phyloP scores from a whole-genome alignment of 2,113 vertebrate genomes.

The Channa maculata region DNA sequence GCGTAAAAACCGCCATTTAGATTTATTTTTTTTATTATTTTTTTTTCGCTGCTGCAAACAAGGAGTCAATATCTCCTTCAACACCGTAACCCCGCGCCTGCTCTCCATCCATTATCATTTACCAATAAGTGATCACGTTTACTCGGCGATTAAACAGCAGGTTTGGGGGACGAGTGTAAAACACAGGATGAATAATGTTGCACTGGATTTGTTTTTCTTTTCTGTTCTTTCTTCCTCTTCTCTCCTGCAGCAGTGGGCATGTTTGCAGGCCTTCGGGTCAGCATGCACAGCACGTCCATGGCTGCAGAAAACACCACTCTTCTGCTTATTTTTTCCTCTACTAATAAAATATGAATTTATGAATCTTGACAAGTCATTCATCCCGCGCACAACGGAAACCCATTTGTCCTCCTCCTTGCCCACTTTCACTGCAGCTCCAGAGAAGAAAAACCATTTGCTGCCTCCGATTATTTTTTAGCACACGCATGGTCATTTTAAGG shows the following conservation, averaged over 20 bases:
- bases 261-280: conserved; percentile 15
- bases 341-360: conserved; percentile 61
- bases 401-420: background rate
- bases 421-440: background rate
- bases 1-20: conserved; percentile 36
- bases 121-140: conserved; percentile 63
- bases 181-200: conserved; percentile 40
- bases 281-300: conserved; percentile 34
- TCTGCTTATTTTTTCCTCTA: background rate
- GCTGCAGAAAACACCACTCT: conserved; percentile 23
- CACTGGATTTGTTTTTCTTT: background rate
- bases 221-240: background rate
- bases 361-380: conserved; percentile 40
- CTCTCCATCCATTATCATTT: conserved; percentile 63
- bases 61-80: conserved; percentile 63
- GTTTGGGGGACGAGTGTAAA: conserved; percentile 32
- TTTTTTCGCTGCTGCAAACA: conserved; percentile 31
- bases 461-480: conserved; percentile 23
- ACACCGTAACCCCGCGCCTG: conserved; percentile 22
- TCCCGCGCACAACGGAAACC: background rate
- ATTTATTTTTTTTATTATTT: background rate
- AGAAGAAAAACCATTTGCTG: background rate
- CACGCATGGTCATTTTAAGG: conserved; percentile 49
- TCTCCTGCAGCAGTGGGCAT: conserved; percentile 21
- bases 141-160: conserved; percentile 66